Base-by-base conservation (phyloP, 2,888 invertebrate species). In the Cancer borealis region DNA sequence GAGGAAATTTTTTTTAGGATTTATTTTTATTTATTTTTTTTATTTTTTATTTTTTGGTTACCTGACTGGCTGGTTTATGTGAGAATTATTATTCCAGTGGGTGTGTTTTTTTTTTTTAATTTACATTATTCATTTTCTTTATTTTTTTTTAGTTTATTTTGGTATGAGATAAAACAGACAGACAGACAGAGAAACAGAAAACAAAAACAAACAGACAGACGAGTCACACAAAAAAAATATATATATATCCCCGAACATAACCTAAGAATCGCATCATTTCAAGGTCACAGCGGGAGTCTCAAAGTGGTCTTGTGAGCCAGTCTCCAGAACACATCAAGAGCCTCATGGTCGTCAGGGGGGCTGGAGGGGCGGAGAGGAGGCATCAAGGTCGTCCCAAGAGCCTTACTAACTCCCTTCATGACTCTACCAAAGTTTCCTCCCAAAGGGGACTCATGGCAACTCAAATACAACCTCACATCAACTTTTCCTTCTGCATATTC, bases 391-490 rank as follows among this genome's bases (percentile, higher is more conserved):
- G 66, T 66, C 66, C 66, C 66, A 21, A 21, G 66, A 66, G n/a
- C 66, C 66, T 66, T n/a, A 66, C n/a, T 66, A 66, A 66, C 66
- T 66, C n/a, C 66, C 66, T 66, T n/a, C 66, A 66, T n/a, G 66
- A 21, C 66, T 21, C 54, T 6, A 5, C n/a, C n/a, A n/a, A 66
- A 66, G 66, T 66, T 21, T 21, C 66, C 66, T 66, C 66, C 66
- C 66, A 6, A 66, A 66, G 66, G 66, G n/a, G 1, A 54, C 66
- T 66, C 66, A 14, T 5, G 66, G 17, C 6, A 66, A 66, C 66
- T 66, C 66, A 66, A 66, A 66, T 66, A 66, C 66, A 66, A n/a
- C 6, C 66, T 66, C 66, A 21, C 14, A 66, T 66, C 14, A 66
- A 66, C 66, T 66, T 66, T 66, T 66, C 0, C 66, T n/a, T 66